Conservation (phyloP, 30 jellyfish, hydroid and myxozoan species). For the Aurelia sp. region DNA sequence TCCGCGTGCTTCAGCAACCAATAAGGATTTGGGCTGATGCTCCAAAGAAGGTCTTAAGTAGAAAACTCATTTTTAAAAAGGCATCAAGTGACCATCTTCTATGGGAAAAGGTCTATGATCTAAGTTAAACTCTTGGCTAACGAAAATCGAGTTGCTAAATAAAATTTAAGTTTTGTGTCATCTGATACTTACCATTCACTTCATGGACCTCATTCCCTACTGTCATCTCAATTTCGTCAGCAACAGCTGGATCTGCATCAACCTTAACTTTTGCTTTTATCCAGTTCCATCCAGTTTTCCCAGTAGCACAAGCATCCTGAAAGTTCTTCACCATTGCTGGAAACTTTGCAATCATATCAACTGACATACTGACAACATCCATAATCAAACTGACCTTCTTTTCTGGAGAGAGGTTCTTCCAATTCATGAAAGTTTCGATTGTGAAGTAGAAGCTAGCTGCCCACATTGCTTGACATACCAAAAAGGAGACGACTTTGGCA, state of each 20-base stretch:
- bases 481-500: conserved; percentile 2
- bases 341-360: conserved; percentile 20
- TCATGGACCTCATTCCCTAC: neutral
- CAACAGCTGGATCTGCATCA: neutral
- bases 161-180: too few species aligned
- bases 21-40: too few species aligned
- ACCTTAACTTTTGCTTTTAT: conserved; percentile 17
- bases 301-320: conserved; percentile 22
- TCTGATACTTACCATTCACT: too few species aligned
- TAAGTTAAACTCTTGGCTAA: too few species aligned
- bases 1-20: too few species aligned
- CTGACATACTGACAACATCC: conserved; percentile 25
- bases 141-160: too few species aligned
- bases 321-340: conserved; percentile 48
- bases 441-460: conserved; percentile 39
- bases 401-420: conserved; percentile 43
- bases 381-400: conserved; percentile 48
- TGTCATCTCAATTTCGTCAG: conserved; percentile 4
- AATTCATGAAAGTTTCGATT: conserved; percentile 49
- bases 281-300: conserved; percentile 14
- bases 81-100: too few species aligned
- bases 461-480: conserved; percentile 46
- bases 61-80: too few species aligned
- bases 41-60: too few species aligned
- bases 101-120: too few species aligned